phyloP scores from a whole-genome alignment of 2,113 vertebrate genomes.

The Cebus imitator region DNA sequence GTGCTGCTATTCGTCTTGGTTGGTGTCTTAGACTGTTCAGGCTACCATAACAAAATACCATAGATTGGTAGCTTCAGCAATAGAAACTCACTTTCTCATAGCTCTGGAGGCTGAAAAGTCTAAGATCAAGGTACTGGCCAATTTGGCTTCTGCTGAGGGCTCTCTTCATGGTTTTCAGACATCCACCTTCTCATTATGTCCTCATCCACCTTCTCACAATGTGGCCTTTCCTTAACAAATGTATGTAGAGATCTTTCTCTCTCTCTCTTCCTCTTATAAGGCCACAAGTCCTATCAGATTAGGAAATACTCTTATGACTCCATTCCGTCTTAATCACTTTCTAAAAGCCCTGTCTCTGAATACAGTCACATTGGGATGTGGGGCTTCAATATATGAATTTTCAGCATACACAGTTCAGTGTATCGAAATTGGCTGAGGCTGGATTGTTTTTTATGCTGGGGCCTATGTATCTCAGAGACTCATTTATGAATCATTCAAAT shows the following conservation, averaged over 20 bases:
- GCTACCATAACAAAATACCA: neutral
- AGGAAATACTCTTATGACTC: neutral
- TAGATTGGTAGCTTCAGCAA: neutral
- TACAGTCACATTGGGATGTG: neutral
- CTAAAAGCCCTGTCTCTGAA: neutral
- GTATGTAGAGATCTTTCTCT: neutral
- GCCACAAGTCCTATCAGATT: neutral
- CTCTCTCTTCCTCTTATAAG: neutral
- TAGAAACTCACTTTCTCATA: neutral
- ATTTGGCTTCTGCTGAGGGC: neutral
- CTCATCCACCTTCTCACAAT: neutral
- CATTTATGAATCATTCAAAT: neutral
- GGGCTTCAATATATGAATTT: neutral
- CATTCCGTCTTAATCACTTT: neutral
- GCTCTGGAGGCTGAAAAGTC: neutral
- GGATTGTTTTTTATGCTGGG: neutral
- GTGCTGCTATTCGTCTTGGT: neutral
- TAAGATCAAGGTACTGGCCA: neutral
- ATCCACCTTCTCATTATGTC: neutral
- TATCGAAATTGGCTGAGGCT: neutral
- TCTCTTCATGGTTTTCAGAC: neutral
- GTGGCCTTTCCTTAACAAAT: neutral
- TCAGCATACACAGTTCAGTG: neutral
- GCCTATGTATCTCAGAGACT: neutral
- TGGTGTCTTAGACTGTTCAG: neutral